Base-by-base conservation (phyloP, 53 echinoderm and acorn worm species). In the Echinarachnius parma region DNA sequence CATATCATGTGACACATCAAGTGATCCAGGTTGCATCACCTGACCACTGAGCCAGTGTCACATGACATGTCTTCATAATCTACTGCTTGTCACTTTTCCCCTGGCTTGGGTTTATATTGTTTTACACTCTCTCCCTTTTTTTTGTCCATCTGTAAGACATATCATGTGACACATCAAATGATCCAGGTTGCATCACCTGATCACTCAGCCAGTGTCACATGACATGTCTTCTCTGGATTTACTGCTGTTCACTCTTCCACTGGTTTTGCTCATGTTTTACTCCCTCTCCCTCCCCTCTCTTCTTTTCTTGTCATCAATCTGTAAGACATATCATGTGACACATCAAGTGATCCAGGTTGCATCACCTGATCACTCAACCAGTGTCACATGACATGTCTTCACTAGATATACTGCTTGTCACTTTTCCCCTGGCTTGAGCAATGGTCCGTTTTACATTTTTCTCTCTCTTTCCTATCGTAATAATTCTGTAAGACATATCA, bases 341-440 rank as follows among this genome's bases (percentile, higher is more conserved):
- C 28, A 66, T 31, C 66, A 66, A 29, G 29, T 66, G 66, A 48
- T 48, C 61, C 9, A 31, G 47, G 48, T 23, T 48, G 16, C 48
- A 29, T 66, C 66, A 66, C 66, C 47, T 66, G 66, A 66, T 30
- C 66, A 66, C 9, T 47, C 48, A 48, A 32, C 31, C 28, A 48
- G 34, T 66, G 48, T 66, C 66, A 66, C 66, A 66, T 48, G 66
- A 66, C 66, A 66, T 66, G 48, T 66, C 66, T 66, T 66, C 19
- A 46, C 21, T 48, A 30, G 25, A 48, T 29, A 62, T 26, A 39
- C 29, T 66, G 66, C 46, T 46, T 66, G 47, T 31, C 32, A 11
- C 66, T 66, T 48, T 66, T 66, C 48, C 46, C 34, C 66, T 47
- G 47, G 66, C 19, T 47, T n/a, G 13, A 14, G 50, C 13, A 10